Base-by-base conservation (phyloP, 2,113 vertebrate species). In the Paradoxurus hermaphroditus region DNA sequence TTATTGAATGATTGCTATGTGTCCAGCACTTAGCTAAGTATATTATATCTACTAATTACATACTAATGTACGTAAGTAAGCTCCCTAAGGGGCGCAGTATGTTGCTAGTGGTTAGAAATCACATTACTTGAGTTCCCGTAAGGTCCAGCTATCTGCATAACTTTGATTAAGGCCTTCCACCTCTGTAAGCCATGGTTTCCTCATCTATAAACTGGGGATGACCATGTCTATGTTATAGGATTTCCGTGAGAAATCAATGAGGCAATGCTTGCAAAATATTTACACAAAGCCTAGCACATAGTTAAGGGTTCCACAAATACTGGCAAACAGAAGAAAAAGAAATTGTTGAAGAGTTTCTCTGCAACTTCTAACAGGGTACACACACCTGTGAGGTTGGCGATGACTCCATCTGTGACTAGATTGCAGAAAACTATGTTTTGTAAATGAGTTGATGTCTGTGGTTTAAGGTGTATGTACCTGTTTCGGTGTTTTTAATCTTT, bases 1-100 rank as follows among this genome's bases (percentile, higher is more conserved):
- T 53, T 96, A 67, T 85, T 94, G 75, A 89, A 88, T 75, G 67
- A 94, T 95, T 79, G 65, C 34, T 86, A 13, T 19, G 12, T 96
- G 79, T 53, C 34, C 72, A 6, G 34, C 70, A 72, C 49, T 90
- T 92, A 72, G 51, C 94, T 87, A 34, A 88, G 81, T 79, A 21
- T 82, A 56, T 46, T 62, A 49, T 92, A 49, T 90, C 88, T 41
- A 83, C 73, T 90, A 95, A 62, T 97, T 91, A 84, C 14, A 34
- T 25, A 67, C n/a, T 31, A 18, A 46, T 46, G 27, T 31, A 8
- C 13, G 7, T 77, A 9, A 46, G 7, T 77, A 9, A 46, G 27
- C 7, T 77, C 27, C 41, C 49, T 79, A 56, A 68, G 65, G 7
- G 36, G 83, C 67, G 8, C 21, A 77, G n/a, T 41, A 16, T 86